These are phyloP conservation scores for Chlorops oryzae DNA, from an alignment of 1,140 invertebrate species.

Conservation along the genomic window DNA sequence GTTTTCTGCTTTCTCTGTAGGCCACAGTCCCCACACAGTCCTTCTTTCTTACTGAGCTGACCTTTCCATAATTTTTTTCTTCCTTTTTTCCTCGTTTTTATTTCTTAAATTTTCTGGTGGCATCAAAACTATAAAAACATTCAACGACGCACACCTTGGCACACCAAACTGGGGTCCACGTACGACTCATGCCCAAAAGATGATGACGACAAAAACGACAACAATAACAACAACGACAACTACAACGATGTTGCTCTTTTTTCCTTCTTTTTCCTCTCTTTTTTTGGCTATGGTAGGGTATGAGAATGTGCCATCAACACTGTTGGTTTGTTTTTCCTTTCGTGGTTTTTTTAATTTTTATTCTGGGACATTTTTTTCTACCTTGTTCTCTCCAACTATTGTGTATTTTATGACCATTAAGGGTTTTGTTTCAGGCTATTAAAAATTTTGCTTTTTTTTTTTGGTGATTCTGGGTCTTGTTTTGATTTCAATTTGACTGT, in stretches of 20 bases:
- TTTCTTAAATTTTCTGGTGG: too few species aligned
- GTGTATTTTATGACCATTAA: slow-evolving; percentile 33
- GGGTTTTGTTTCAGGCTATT: slow-evolving; percentile 21
- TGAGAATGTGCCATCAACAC: slow-evolving; percentile 17
- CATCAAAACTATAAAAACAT: slow-evolving; percentile 5
- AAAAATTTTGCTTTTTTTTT: slow-evolving; percentile 22
- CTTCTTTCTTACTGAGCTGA: too few species aligned
- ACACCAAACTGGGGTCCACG: too few species aligned
- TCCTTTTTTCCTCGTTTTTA: too few species aligned
- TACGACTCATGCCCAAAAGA: too few species aligned
- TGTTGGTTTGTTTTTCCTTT: neutral
- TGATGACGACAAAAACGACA: slow-evolving; percentile 8
- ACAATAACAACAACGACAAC: slow-evolving; percentile 8
- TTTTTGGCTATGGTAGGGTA: too few species aligned
- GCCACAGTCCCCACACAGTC: too few species aligned
- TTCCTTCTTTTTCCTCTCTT: neutral
- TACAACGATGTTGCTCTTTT: slow-evolving; percentile 3
- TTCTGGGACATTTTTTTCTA: slow-evolving; percentile 33
- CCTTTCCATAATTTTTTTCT: too few species aligned
- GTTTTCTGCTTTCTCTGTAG: too few species aligned
- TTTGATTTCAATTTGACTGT: slow-evolving; percentile 38
- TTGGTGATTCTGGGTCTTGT: slow-evolving; percentile 21
- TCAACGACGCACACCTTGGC: too few species aligned
- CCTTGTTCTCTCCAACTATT: slow-evolving; percentile 23
- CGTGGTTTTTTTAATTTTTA: slow-evolving; percentile 17